Percentiles rank a stretch among this genome's conserved stretches.
phyloP scores from a whole-genome alignment of 2,888 invertebrate species.

The Platycheirus rosarum region DNA sequence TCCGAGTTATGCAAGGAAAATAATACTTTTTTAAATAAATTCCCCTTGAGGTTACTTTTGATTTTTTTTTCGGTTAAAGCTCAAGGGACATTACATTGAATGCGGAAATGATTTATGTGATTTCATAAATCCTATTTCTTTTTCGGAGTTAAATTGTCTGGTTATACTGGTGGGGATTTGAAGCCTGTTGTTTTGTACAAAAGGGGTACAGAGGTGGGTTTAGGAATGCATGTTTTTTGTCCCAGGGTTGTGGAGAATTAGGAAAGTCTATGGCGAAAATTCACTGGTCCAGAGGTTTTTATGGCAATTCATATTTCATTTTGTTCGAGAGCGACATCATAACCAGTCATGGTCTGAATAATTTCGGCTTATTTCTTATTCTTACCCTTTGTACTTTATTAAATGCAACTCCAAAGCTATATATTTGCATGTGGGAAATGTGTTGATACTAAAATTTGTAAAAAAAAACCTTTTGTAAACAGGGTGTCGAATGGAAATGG shows the following conservation, averaged over 20 bases:
- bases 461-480: too few relatives aligned
- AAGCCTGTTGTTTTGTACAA: slow-evolving; percentile 16
- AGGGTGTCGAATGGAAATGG: too few relatives aligned
- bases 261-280: slow-evolving; percentile 43
- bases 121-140: slow-evolving; percentile 32
- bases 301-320: slow-evolving; percentile 67
- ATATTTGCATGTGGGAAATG: too few relatives aligned
- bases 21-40: too few relatives aligned
- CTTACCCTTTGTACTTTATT: too few relatives aligned
- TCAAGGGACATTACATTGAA: slow-evolving; percentile 49
- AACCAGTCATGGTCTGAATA: slow-evolving; percentile 51
- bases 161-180: slow-evolving; percentile 22
- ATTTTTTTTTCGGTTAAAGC: neutral
- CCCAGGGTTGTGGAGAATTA: neutral
- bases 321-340: slow-evolving; percentile 16
- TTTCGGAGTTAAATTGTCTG: slow-evolving; percentile 10
- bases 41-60: too few relatives aligned
- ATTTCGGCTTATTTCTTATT: too few relatives aligned
- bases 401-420: too few relatives aligned
- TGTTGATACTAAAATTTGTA: too few relatives aligned
- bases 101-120: slow-evolving; percentile 55
- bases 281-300: slow-evolving; percentile 55
- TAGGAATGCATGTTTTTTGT: slow-evolving; percentile 16
- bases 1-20: too few relatives aligned
- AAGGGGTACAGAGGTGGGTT: slow-evolving; percentile 20